Percentiles rank a stretch among this genome's conserved stretches.
These are phyloP conservation scores for Erethizon dorsatum DNA, from an alignment of 2,797 vertebrate species.

Conservation along the genomic window DNA sequence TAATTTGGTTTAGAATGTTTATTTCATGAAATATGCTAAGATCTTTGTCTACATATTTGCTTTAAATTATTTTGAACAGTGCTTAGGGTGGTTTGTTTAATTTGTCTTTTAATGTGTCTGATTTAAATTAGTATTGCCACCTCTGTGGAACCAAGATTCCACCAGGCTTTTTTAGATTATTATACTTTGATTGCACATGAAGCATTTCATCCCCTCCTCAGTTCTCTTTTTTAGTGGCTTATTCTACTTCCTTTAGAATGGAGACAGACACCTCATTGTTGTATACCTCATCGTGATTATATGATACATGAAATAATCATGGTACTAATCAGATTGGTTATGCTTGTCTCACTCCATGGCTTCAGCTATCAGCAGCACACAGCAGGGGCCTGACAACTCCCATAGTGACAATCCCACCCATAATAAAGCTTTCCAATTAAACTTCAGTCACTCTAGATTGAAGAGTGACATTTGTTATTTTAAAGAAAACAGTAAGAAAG, in stretches of 20 bases:
- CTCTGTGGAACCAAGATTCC: not conserved
- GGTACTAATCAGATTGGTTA: slow-evolving; percentile 45
- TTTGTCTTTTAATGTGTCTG: slow-evolving; percentile 44
- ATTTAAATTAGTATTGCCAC: slow-evolving; percentile 1
- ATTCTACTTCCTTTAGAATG: slow-evolving; percentile 16
- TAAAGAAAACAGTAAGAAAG: slow-evolving; percentile 76
- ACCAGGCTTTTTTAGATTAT: not conserved
- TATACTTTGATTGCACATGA: not conserved
- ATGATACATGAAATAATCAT: slow-evolving; percentile 70
- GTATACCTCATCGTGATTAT: slow-evolving; percentile 44
- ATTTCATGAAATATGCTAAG: slow-evolving; percentile 31
- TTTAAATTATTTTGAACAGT: not conserved
- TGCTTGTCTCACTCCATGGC: slow-evolving; percentile 37
- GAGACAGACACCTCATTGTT: slow-evolving; percentile 49
- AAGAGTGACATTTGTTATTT: slow-evolving; percentile 77
- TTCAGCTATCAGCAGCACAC: slow-evolving; percentile 52
- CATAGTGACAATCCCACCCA: slow-evolving; percentile 61
- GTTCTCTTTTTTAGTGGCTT: not conserved
- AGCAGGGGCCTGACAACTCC: slow-evolving; percentile 46
- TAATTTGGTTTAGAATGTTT: not conserved
- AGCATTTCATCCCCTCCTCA: not conserved
- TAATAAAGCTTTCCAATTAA: slow-evolving; percentile 81
- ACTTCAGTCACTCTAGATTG: slow-evolving; percentile 58
- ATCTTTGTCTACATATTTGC: slow-evolving; percentile 12
- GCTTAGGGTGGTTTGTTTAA: not conserved